Base-by-base conservation (phyloP, 2,113 vertebrate genomes). In the Anhinga anhinga region DNA sequence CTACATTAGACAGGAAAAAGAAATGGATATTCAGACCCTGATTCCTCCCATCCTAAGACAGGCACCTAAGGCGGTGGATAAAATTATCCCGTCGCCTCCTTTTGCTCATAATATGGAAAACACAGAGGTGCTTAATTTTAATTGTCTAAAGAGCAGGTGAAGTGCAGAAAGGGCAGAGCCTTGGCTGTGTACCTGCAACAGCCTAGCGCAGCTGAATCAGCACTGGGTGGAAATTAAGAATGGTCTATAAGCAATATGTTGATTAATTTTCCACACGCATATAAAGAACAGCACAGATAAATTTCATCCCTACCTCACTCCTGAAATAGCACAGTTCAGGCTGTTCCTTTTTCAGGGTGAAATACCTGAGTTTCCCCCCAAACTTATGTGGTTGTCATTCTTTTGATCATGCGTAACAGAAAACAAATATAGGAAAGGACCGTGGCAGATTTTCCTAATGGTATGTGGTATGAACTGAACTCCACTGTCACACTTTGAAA, bases 281-380 rank as follows among this genome's bases (percentile, higher is more conserved):
- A 19, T 17, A 40, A 65, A 47, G 50, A 95, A 5, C 7, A 69
- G 11, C 67, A 42, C 7, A 30, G 20, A 55, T 8, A 66, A 34
- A 66, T 52, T 71, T 56, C 27, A 78, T 25, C n/a, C n/a, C 52
- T 5, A 16, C 25, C 45, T 53, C 0, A 0, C 9, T 70, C 38
- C 47, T 52, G 30, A 56, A 63, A 15, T 0, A 85, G 30, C 61
- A 47, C 18, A 83, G 19, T 13, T 32, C 18, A 87, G 23, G 21
- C 13, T 87, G 70, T 11, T 78, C 15, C 18, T 76, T 93, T 42
- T 65, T 23, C 3, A 47, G 29, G 52, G 30, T 42, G 40, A 80
- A 79, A 61, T 27, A 42, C n/a, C 49, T 7, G 27, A 59, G 5
- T 47, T 47, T 76, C 30, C 23, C 66, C 66, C 56, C 29, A 59